Base-by-base conservation (phyloP, 2,113 vertebrate genomes). In the Epinephelus lanceolatus region DNA sequence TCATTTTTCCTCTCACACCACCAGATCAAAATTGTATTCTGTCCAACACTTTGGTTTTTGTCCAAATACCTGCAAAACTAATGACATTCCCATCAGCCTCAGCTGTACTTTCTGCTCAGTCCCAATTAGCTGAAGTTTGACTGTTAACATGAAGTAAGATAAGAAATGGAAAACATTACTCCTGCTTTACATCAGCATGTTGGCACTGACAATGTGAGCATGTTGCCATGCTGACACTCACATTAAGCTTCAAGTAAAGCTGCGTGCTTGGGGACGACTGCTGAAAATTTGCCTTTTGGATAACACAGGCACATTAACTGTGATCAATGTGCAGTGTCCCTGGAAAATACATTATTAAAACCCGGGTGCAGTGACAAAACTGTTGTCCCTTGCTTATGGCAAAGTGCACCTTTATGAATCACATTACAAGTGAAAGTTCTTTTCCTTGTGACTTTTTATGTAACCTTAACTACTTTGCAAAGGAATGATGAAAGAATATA, bases 271-370 rank as follows among this genome's bases (percentile, higher is more conserved):
- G 3, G 59, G 17, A 19, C 1, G 1, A 12, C 8, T 12, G 7
- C 18, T 51, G 45, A 66, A 66, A 49, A 67, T 45, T 0, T 49
- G 23, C 15, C 14, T 47, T 47, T 25, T 49, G n/a, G n/a, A 6
- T 3, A 60, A 61, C 18, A 62, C 55, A 8, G 37, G 23, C 30
- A 71, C 30, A 40, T 71, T 56, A 17, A 40, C 13, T 6, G 19
- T 74, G 42, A 25, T 75, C 19, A 52, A 18, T 18, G 21, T 75
- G 15, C 3, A 18, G 12, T 52, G 14, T 52, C 14, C 8, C 45
- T 52, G 27, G 62, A 52, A 61, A 45, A 66, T 14, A 52, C 49
- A 65, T 52, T 33, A 62, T 33, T 60, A 18, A 75, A 63, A 5
- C 13, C 14, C 59, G n/a, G 42, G 42, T 13, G 19, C 5, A 47